Percentiles rank a stretch among this genome's conserved stretches.
phyloP scores from a whole-genome alignment of 2,797 vertebrate genomes.

The Takifugu ocellatus region DNA sequence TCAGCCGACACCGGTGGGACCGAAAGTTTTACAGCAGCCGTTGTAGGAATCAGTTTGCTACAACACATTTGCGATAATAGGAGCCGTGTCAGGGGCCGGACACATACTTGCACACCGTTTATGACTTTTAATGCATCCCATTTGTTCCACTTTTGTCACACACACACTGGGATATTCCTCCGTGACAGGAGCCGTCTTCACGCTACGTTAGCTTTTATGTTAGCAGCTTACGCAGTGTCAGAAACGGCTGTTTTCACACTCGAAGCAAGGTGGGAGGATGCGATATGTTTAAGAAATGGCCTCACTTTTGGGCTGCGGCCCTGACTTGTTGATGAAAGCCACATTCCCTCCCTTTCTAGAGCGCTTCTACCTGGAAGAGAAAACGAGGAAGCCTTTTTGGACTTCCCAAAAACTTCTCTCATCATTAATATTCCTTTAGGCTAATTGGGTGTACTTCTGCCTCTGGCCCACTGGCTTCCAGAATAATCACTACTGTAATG shows the following conservation, averaged over 20 bases:
- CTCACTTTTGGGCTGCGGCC: too few species aligned
- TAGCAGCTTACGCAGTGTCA: constrained; percentile 43
- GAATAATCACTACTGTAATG: too few species aligned
- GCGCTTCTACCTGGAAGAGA: too few species aligned
- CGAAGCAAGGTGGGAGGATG: constrained; percentile 31
- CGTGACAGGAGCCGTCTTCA: constrained; percentile 52
- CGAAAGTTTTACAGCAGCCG: constrained; percentile 16
- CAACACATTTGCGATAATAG: constrained; percentile 39
- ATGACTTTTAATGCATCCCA: constrained; percentile 48
- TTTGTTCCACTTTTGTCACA: constrained; percentile 48
- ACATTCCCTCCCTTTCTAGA: background rate
- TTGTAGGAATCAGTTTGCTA: constrained; percentile 24
- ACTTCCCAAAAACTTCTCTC: too few species aligned
- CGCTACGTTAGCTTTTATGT: constrained; percentile 60
- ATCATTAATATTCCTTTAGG: too few species aligned
- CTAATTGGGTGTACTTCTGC: too few species aligned
- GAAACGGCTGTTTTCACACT: constrained; percentile 51
- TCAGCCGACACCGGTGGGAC: constrained; percentile 15
- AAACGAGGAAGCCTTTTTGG: too few species aligned
- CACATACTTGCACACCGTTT: constrained; percentile 37
- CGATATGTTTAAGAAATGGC: too few species aligned
- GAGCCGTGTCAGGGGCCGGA: constrained; percentile 26
- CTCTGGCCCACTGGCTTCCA: too few species aligned
- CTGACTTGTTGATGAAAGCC: too few species aligned
- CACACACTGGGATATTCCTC: constrained; percentile 30